Base-by-base conservation (phyloP, 2,888 invertebrate genomes). In the Cryptus armator region DNA sequence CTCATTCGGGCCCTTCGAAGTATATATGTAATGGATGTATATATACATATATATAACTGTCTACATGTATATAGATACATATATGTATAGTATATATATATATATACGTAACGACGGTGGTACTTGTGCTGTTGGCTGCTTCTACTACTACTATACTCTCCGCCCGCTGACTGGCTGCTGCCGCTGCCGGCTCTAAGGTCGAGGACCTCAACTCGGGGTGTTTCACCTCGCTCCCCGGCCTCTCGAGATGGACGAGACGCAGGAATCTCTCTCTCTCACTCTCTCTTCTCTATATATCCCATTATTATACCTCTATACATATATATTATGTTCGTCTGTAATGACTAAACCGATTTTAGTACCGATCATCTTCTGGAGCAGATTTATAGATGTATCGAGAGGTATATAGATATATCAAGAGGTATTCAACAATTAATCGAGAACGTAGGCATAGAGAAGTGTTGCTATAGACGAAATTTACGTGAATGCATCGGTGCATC, bases 131-230 rank as follows among this genome's bases (percentile, higher is more conserved):
- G 75, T 71, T 83, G 75, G 70, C 75, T 48, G 75, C 70, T 75
- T 68, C 68, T 43, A 64, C 79, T 70, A 46, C 75, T 76, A 71
- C 68, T 79, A 46, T 66, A 51, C 51, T 16, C 67, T 76, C 71
- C 48, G 80, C 59, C 76, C 77, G 84, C 81, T 84, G 72, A 74
- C 84, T 78, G 77, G 78, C 82, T 85, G 81, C 81, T 83, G 79
- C 72, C 44, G 79, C 79, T 64, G 80, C 72, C 53, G 76, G 84
- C 85, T 84, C 74, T 84, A 83, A 87, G 87, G 87, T 87, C 87
- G 86, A 86, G 87, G 86, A 87, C 87, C 87, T 86, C 86, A 72
- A 85, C 86, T 86, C 85, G 86, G 87, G 87, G 87, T 87, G 87
- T 87, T 87, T 87, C 86, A 86, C 87, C 87, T 87, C 86, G 80